Percentiles rank a stretch among this genome's conserved stretches.
Conservation (phyloP, 2,888 invertebrate genomes). For the Aphrophora alni region DNA sequence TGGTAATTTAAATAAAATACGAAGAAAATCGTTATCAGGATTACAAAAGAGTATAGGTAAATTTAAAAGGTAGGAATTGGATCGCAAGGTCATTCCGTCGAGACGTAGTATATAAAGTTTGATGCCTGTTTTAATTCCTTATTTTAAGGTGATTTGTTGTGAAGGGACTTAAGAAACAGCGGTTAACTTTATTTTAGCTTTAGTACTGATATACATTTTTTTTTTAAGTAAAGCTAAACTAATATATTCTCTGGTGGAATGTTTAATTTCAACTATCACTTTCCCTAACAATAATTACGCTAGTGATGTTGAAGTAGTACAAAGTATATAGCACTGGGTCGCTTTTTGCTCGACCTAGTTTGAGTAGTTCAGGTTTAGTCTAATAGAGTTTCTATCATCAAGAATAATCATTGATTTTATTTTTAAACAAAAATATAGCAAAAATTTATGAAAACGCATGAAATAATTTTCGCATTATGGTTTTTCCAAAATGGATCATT, state of each 20-base stretch:
- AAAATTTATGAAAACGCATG: background rate
- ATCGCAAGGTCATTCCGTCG: constrained; percentile 18
- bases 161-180: background rate
- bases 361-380: background rate
- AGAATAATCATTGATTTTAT: background rate
- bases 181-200: background rate
- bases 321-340: background rate
- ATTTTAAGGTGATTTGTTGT: background rate
- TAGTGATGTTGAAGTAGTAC: constrained; percentile 4
- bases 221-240: background rate
- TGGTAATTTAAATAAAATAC: constrained; percentile 19
- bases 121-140: constrained; percentile 7
- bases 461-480: background rate
- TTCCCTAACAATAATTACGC: background rate
- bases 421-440: background rate
- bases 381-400: background rate
- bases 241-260: background rate
- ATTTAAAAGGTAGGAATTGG: constrained; percentile 37
- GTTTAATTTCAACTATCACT: background rate
- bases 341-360: background rate
- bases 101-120: constrained; percentile 24
- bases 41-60: constrained; percentile 31
- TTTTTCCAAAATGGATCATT: background rate
- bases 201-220: background rate
- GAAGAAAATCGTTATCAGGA: constrained; percentile 29